phyloP scores from a whole-genome alignment of 64 coral and sea anemone species.

The Cladopsammia gracilis region DNA sequence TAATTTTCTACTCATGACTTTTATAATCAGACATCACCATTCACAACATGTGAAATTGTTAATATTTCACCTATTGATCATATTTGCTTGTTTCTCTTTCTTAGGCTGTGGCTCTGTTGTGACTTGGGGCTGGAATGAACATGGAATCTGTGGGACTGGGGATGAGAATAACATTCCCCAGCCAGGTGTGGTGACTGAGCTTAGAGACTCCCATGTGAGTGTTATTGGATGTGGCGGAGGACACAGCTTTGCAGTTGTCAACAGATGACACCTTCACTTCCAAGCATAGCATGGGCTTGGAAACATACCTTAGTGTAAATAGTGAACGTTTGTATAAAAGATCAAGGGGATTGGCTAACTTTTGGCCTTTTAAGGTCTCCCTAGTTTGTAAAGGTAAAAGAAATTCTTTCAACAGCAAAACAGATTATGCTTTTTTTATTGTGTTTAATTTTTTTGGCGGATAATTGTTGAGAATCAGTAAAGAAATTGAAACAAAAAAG shows the following conservation, averaged over 20 bases:
- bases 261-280: not conserved
- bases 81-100: not conserved
- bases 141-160: constrained; percentile 91
- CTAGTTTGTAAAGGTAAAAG: no score
- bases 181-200: constrained; percentile 38
- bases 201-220: not conserved
- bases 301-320: not conserved
- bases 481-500: no score
- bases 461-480: no score
- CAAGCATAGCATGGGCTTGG: not conserved
- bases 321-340: not conserved
- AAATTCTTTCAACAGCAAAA: no score
- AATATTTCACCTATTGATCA: no score
- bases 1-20: not conserved
- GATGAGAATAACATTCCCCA: constrained; percentile 76
- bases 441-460: no score
- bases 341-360: not conserved
- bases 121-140: constrained; percentile 97
- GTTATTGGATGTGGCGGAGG: constrained; percentile 92
- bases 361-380: no score
- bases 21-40: not conserved
- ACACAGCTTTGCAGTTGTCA: constrained; percentile 75
- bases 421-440: no score
- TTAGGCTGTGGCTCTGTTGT: constrained; percentile 66
- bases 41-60: no score